Percentiles rank a stretch among this genome's conserved stretches.
These are phyloP conservation scores for Lethocerus indicus DNA, from an alignment of 1,140 invertebrate species.

Conservation along the genomic window DNA sequence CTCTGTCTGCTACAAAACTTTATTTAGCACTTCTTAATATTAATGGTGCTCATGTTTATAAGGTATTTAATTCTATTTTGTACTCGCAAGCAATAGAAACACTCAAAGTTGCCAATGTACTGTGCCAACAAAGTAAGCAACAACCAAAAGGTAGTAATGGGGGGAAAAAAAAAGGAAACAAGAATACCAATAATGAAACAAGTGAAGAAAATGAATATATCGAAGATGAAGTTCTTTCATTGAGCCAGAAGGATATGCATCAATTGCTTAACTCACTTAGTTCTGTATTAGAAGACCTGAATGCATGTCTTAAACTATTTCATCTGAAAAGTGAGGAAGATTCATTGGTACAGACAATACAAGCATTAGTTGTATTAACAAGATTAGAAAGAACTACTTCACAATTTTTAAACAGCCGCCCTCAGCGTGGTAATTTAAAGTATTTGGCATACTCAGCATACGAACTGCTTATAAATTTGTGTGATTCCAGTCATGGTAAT, in stretches of 20 bases:
- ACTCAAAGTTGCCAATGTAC: constrained; percentile 24
- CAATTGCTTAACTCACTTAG: constrained; percentile 22
- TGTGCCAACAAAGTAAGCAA: constrained; percentile 10
- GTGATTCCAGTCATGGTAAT: constrained; percentile 29
- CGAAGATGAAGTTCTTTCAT: too few species aligned
- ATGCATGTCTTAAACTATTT: constrained; percentile 27
- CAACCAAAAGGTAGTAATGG: too few species aligned
- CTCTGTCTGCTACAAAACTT: constrained; percentile 27
- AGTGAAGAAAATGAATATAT: constrained; percentile 20
- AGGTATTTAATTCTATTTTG: constrained; percentile 36
- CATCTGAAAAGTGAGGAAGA: constrained; percentile 29
- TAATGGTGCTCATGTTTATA: constrained; percentile 35
- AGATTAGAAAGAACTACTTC: constrained; percentile 26
- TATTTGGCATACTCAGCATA: constrained; percentile 29
- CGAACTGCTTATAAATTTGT: constrained; percentile 27
- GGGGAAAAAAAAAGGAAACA: constrained; percentile 7
- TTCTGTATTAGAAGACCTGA: constrained; percentile 27
- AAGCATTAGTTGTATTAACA: constrained; percentile 29
- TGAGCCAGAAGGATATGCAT: too few species aligned
- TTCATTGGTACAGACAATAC: constrained; percentile 29
- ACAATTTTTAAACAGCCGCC: constrained; percentile 15
- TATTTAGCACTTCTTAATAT: constrained; percentile 31
- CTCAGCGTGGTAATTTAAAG: constrained; percentile 19
- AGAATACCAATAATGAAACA: constrained; percentile 16
- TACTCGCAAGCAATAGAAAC: constrained; percentile 31